These are phyloP conservation scores for Paralichthys olivaceus DNA, from an alignment of 2,113 vertebrate species.

Conservation along the genomic window DNA sequence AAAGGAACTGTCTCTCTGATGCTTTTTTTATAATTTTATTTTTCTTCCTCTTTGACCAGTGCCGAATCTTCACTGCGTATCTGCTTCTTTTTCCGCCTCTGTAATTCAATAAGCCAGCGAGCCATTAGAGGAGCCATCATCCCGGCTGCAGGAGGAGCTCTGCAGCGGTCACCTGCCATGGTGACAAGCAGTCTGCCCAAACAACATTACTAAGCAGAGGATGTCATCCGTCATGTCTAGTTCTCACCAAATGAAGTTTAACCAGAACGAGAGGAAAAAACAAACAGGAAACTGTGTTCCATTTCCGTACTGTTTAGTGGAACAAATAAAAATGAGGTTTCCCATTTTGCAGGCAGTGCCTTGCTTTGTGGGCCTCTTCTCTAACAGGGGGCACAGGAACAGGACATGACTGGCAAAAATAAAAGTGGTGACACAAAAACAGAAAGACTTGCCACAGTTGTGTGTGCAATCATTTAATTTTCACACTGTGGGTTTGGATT, in stretches of 20 bases:
- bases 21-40: neutral
- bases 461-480: too few relatives aligned
- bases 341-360: too few relatives aligned
- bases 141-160: conserved; percentile 22
- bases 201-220: conserved; percentile 53
- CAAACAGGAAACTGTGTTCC: neutral
- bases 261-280: conserved; percentile 10
- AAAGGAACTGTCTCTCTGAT: neutral
- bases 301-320: neutral
- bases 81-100: conserved; percentile 32
- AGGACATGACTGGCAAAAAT: too few relatives aligned
- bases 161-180: conserved; percentile 51
- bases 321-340: neutral
- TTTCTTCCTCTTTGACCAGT: conserved; percentile 19
- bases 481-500: too few relatives aligned
- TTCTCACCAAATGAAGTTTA: conserved; percentile 13
- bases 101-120: conserved; percentile 61
- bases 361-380: too few relatives aligned
- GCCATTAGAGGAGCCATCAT: conserved; percentile 46
- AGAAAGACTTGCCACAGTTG: too few relatives aligned
- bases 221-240: conserved; percentile 53
- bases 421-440: too few relatives aligned
- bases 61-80: conserved; percentile 4
- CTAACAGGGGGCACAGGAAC: too few relatives aligned
- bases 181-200: conserved; percentile 54